These are phyloP conservation scores for Amphiduros pacificus DNA, from an alignment of 2,888 invertebrate species.

Conservation along the genomic window DNA sequence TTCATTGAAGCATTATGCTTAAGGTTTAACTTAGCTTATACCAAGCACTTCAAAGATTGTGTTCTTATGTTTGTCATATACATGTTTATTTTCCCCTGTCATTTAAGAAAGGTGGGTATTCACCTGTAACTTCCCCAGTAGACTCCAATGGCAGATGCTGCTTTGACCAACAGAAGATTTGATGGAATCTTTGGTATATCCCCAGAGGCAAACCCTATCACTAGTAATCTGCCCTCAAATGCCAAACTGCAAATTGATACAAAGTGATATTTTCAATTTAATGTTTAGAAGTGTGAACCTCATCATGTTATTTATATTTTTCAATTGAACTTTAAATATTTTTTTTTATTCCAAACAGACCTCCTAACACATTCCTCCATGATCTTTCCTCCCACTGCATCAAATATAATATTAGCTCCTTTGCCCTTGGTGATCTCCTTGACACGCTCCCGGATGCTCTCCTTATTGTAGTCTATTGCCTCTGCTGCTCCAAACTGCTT, in stretches of 20 bases:
- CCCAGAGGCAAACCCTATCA: slow-evolving; percentile 64
- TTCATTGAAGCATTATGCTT: too few relatives aligned
- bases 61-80: too few relatives aligned
- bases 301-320: background rate
- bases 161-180: slow-evolving; percentile 59
- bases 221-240: slow-evolving; percentile 64
- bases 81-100: too few relatives aligned
- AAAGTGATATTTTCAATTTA: too few relatives aligned
- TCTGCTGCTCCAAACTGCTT: slow-evolving; percentile 69
- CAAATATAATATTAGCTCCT: slow-evolving; percentile 70
- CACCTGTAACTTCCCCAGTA: slow-evolving; percentile 59
- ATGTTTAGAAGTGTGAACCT: too few relatives aligned
- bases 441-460: slow-evolving; percentile 56
- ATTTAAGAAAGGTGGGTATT: slow-evolving; percentile 43
- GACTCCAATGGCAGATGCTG: slow-evolving; percentile 64
- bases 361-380: slow-evolving; percentile 66
- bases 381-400: slow-evolving; percentile 68
- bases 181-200: slow-evolving; percentile 62
- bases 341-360: too few relatives aligned
- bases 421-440: slow-evolving; percentile 65
- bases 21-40: too few relatives aligned
- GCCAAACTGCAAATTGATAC: slow-evolving; percentile 62
- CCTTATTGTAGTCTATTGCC: slow-evolving; percentile 67
- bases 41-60: too few relatives aligned
- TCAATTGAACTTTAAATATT: too few relatives aligned